Conservation (phyloP, 1,140 invertebrate genomes). For the Brachionus plicatilis region DNA sequence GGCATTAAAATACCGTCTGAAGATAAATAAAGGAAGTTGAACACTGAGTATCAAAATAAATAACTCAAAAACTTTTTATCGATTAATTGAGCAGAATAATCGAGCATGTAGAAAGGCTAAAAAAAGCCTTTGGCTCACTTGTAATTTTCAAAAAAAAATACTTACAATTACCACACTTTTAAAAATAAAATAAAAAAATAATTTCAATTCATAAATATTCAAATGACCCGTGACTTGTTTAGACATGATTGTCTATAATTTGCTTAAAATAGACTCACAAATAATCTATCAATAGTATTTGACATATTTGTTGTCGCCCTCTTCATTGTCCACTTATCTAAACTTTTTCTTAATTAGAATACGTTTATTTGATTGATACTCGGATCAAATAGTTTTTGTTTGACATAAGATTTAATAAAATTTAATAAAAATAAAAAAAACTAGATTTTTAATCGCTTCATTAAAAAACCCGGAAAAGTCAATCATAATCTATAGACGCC, state of each 20-base stretch:
- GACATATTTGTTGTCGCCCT: constrained; percentile 8
- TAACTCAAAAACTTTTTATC: background rate
- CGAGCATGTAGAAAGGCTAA: background rate
- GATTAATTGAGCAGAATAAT: background rate
- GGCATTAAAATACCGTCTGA: constrained; percentile 18
- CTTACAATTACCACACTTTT: background rate
- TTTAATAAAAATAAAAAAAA: background rate
- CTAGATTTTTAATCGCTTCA: background rate
- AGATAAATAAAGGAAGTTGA: constrained; percentile 31
- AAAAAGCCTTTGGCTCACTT: background rate
- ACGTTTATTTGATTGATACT: constrained; percentile 28
- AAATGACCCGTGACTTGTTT: constrained; percentile 16
- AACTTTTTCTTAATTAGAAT: background rate
- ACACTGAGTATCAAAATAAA: background rate
- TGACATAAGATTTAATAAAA: constrained; percentile 35
- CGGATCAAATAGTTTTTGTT: constrained; percentile 20
- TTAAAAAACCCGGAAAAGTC: background rate
- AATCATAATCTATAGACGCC: constrained; percentile 10
- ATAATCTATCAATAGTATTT: background rate
- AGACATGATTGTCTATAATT: constrained; percentile 10
- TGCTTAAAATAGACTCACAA: background rate
- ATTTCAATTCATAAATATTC: background rate
- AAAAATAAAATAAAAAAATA: background rate
- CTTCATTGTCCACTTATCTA: constrained; percentile 5
- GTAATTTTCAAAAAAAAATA: background rate